phyloP scores from a whole-genome alignment of 2,888 invertebrate species.

The Parnassius glacialis region DNA sequence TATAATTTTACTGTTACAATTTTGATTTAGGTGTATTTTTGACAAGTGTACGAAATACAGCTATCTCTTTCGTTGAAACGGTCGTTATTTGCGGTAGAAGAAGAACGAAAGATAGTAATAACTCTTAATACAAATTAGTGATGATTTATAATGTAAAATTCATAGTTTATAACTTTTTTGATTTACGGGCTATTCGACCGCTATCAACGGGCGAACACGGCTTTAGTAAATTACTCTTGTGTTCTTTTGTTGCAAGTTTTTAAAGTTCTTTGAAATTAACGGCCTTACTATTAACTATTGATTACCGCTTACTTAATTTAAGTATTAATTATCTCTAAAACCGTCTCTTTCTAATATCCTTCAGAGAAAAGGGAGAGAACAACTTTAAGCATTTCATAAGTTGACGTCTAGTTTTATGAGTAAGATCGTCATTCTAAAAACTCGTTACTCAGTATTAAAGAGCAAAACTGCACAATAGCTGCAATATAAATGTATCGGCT shows the following conservation, averaged over 20 bases:
- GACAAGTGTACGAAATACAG: conserved; percentile 3
- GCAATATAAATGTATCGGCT: too few relatives aligned
- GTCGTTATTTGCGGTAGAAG: conserved; percentile 5
- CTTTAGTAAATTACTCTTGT: conserved; percentile 1
- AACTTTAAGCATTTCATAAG: too few relatives aligned
- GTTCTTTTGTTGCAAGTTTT: conserved; percentile 9
- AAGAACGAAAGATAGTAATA: conserved; percentile 16
- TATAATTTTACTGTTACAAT: conserved; percentile 26
- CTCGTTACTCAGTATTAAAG: too few relatives aligned
- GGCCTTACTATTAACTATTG: too few relatives aligned
- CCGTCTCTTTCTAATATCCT: too few relatives aligned
- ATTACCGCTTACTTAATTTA: not conserved
- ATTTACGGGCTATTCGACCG: conserved; percentile 18
- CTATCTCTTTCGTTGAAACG: conserved; percentile 12
- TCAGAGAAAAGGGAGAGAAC: too few relatives aligned
- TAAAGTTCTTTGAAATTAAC: not conserved
- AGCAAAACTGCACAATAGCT: too few relatives aligned
- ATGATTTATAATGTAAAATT: conserved; percentile 33
- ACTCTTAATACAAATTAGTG: conserved; percentile 34
- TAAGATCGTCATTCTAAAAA: too few relatives aligned
- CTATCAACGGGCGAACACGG: conserved; percentile 9
- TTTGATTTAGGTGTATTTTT: conserved; percentile 16
- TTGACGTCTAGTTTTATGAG: too few relatives aligned
- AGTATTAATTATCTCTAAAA: not conserved
- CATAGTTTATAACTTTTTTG: conserved; percentile 34